These are phyloP conservation scores for Corella eumyota DNA, from an alignment of 23 tunicate species.

Conservation along the genomic window DNA sequence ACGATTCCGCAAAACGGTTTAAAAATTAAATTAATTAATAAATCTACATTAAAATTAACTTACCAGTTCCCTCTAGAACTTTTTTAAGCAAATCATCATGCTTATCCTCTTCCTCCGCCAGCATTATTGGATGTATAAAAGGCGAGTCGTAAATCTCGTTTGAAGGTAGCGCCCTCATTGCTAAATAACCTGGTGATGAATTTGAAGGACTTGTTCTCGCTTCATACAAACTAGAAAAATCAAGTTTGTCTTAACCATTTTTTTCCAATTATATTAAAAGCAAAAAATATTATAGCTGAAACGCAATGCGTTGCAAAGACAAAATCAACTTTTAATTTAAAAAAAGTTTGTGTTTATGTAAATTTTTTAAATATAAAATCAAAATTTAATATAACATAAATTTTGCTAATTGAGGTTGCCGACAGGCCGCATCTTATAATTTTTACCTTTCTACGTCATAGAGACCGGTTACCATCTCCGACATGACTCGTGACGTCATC, in stretches of 20 bases:
- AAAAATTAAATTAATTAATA: too few species aligned
- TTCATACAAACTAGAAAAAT: background rate
- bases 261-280: too few species aligned
- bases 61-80: too few species aligned
- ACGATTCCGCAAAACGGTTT: too few species aligned
- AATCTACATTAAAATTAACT: too few species aligned
- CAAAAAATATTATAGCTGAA: too few species aligned
- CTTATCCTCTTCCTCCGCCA: conserved; percentile 18
- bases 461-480: conserved; percentile 73
- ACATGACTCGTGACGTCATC: conserved; percentile 61
- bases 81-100: conserved; percentile 30
- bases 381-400: background rate
- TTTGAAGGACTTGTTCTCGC: conserved; percentile 1
- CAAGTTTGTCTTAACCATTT: too few species aligned
- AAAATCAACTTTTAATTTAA: too few species aligned
- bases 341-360: background rate
- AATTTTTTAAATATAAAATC: background rate
- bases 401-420: too few species aligned
- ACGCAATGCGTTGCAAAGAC: too few species aligned
- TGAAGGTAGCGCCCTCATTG: conserved; percentile 17
- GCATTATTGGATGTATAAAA: conserved; percentile 32
- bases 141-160: conserved; percentile 24
- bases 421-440: too few species aligned
- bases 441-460: too few species aligned
- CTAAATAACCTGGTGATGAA: conserved; percentile 18